Conservation (phyloP, 2,797 vertebrate species). For the Carduelis carduelis region DNA sequence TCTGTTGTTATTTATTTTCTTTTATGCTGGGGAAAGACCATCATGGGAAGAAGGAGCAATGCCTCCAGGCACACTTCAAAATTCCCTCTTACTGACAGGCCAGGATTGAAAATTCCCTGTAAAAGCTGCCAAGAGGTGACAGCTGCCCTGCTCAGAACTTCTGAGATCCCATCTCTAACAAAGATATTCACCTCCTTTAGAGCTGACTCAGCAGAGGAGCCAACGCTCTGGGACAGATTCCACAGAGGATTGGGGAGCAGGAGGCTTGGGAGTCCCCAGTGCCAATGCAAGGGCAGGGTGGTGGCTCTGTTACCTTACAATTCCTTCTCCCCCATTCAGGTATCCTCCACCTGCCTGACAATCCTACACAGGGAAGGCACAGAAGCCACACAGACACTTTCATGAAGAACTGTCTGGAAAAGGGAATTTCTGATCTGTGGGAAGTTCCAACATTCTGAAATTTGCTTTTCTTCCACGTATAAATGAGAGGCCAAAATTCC, state of each 20-base stretch:
- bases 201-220: not conserved
- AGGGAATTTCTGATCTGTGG: not conserved
- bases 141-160: not conserved
- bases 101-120: not conserved
- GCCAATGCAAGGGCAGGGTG: not conserved
- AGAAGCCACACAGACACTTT: not conserved
- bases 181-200: not conserved
- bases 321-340: not conserved
- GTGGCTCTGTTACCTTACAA: not conserved
- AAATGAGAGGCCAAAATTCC: slow-evolving; percentile 67
- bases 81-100: not conserved
- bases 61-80: not conserved
- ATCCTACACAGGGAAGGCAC: not conserved
- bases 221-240: not conserved
- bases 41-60: not conserved
- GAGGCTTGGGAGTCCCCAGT: not conserved
- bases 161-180: not conserved
- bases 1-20: not conserved
- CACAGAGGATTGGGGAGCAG: not conserved
- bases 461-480: not conserved
- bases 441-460: slow-evolving; percentile 19
- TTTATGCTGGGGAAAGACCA: not conserved
- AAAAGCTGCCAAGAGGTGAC: not conserved
- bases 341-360: not conserved
- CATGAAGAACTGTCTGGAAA: not conserved